Conservation (phyloP, 2,113 vertebrate genomes). For the Casuarius casuarius region DNA sequence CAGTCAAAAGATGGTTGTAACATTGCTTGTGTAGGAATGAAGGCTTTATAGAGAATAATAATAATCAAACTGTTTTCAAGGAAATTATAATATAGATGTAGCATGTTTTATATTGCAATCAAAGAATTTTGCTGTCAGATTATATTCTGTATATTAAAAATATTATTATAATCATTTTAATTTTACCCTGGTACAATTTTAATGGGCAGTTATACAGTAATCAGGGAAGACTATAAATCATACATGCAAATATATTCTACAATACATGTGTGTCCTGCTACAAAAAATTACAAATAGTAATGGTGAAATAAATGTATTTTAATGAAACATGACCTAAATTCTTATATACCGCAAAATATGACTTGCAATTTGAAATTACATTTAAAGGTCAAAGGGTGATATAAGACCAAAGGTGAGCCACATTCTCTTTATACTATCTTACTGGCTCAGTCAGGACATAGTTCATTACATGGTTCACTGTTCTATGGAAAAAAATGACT, state of each 20-base stretch:
- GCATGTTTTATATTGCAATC: not conserved
- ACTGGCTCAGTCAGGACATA: not conserved
- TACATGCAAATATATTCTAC: constrained; percentile 1
- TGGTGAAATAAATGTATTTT: not conserved
- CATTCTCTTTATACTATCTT: not conserved
- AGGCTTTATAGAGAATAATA: not conserved
- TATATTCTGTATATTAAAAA: constrained; percentile 51
- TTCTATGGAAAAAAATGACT: not conserved
- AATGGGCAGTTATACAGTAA: constrained; percentile 56
- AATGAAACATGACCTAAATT: not conserved
- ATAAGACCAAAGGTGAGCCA: not conserved
- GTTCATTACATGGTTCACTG: not conserved
- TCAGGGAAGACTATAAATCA: constrained; percentile 42
- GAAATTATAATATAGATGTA: not conserved
- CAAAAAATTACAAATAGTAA: not conserved
- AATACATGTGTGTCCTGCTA: not conserved
- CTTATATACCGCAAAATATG: not conserved
- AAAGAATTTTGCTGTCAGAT: constrained; percentile 19
- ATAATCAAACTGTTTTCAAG: not conserved
- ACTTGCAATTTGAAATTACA: not conserved
- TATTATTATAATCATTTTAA: constrained; percentile 51
- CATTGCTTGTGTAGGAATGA: not conserved
- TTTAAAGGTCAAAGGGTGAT: not conserved
- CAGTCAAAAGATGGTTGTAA: not conserved
- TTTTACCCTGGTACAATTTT: constrained; percentile 70